Evolutionary conservation across 2,113 vertebrate genomes (phyloP).

Genomic region (Corythoichthys intestinalis): DNA sequence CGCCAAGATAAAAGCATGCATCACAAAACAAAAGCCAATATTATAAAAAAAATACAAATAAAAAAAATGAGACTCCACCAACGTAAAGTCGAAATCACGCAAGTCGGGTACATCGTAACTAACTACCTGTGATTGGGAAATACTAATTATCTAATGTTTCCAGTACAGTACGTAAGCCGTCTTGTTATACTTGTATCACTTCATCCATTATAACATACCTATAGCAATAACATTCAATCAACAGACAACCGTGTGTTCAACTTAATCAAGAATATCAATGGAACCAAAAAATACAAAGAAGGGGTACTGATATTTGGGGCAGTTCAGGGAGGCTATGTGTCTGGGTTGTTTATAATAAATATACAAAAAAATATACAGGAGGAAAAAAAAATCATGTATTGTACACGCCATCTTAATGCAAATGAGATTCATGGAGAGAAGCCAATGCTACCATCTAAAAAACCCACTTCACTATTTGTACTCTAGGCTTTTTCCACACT

Average conservation of each 20-base stretch:
- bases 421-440: background rate
- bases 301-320: background rate
- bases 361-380: background rate
- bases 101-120: too few relatives aligned
- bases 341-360: background rate
- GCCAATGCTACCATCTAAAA: slow-evolving; percentile 1
- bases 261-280: background rate
- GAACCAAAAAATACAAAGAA: background rate
- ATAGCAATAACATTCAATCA: background rate
- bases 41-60: too few relatives aligned
- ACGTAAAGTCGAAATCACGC: too few relatives aligned
- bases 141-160: too few relatives aligned
- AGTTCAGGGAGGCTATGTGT: background rate
- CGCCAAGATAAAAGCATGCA: too few relatives aligned
- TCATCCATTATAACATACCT: background rate
- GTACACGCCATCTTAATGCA: background rate
- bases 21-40: too few relatives aligned
- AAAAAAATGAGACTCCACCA: too few relatives aligned
- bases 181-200: too few relatives aligned
- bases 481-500: slow-evolving; percentile 7
- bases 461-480: background rate
- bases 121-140: background rate
- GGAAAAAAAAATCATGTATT: background rate
- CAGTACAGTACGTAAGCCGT: too few relatives aligned
- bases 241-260: background rate